Base-by-base conservation (phyloP, 2,888 invertebrate genomes). In the Venusia cambrica region DNA sequence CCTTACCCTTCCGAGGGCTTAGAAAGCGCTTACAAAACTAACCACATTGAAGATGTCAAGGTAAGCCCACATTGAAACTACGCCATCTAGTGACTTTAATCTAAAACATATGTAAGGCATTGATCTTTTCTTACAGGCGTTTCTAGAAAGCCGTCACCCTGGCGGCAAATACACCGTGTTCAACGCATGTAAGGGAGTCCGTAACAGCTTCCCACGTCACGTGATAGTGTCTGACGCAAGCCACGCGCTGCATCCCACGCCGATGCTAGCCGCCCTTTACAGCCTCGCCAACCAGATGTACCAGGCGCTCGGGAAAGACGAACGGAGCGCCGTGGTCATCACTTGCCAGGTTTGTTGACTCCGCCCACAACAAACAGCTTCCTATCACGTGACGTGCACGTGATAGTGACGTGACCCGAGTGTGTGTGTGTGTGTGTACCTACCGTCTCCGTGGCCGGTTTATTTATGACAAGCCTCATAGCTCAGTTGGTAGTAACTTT, bases 1-100 rank as follows among this genome's bases (percentile, higher is more conserved):
- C 97, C 98, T 3, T 97, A 93, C 72, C 97, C 98, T 1, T 96
- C 96, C 0, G 98, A 98, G 70, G 96, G 97, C 3, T 89, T 97
- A 28, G 97, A 98, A 71, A 94, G 97, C n/a, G 92, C 96, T 1
- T 96, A 97, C 66, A 93, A 94, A 67, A 94, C 95, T 5, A 97
- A 97, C 75, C 94, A 97, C 69, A 93, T 97, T 46, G 97, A 98
- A 61, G 97, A 97, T 67, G 96, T 98, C 1, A 90, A 93, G 59
- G 77, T 90, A 57, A 58, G 72, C 1, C 5, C n/a, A 17, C 16
- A 10, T n/a, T n/a, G n/a, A n/a, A n/a, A n/a, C n/a, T n/a, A n/a
- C n/a, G n/a, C n/a, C n/a, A n/a, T n/a, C n/a, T n/a, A n/a, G n/a
- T n/a, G n/a, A n/a, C n/a, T n/a, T n/a, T n/a, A n/a, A n/a, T n/a